A percentile compares a stretch with the other conserved stretches of the same genome.
phyloP scores from a whole-genome alignment of 2,113 vertebrate species.

The Mixornis gularis region DNA sequence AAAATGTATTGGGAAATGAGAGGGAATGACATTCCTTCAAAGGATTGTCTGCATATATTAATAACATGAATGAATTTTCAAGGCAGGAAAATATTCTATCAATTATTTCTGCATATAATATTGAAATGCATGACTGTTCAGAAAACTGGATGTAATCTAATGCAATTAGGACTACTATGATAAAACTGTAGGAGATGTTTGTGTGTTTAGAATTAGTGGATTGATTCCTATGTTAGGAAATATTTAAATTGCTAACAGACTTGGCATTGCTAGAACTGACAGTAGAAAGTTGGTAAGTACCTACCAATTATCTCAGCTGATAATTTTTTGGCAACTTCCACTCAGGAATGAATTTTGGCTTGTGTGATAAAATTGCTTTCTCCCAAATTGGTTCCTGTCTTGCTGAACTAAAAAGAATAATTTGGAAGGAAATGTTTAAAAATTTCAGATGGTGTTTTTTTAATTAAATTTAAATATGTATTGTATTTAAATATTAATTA shows the following conservation, averaged over 20 bases:
- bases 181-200: neutral
- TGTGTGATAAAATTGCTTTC: neutral
- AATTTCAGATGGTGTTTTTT: neutral
- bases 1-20: neutral
- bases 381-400: neutral
- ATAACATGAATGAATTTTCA: neutral
- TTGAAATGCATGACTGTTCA: neutral
- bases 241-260: neutral
- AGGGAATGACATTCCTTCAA: neutral
- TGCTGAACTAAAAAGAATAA: neutral
- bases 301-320: neutral
- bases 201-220: neutral
- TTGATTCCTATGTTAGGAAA: neutral
- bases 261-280: neutral
- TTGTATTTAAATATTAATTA: no score
- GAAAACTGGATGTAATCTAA: neutral
- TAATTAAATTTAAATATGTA: neutral
- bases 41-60: neutral
- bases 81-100: neutral
- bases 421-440: neutral
- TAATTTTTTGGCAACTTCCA: neutral
- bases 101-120: neutral
- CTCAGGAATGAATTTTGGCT: neutral
- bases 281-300: neutral
- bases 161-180: neutral